Base-by-base conservation (phyloP, 2,797 vertebrate species). In the Aplochiton taeniatus region DNA sequence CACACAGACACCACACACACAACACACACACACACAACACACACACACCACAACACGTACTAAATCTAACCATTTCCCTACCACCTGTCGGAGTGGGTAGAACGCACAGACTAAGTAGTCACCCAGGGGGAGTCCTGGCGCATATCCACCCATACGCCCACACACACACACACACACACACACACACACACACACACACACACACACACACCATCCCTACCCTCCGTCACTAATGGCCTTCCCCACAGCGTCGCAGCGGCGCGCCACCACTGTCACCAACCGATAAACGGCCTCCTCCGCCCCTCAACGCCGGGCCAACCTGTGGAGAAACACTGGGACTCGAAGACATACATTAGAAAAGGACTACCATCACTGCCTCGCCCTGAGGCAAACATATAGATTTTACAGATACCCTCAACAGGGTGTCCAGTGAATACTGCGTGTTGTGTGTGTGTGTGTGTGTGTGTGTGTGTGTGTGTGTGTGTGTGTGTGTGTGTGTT, bases 41-140 rank as follows among this genome's bases (percentile, higher is more conserved):
- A 63, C 70, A 59, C 66, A 60, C 31, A 31, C 31, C n/a, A n/a
- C n/a, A n/a, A n/a, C n/a, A n/a, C n/a, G n/a, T n/a, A 31, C 31
- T 31, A 31, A 31, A 31, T 31, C 31, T 31, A 31, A 19, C 65
- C 59, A 80, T 66, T 68, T 68, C 75, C 75, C 57, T 16, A 70
- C 72, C 77, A 80, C 82, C 83, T 87, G 79, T 83, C 80, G 64
- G 67, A 80, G 65, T n/a, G 47, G 72, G 61, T 52, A 66, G 51
- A 31, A 31, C 6, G 31, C 31, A 31, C 31, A 31, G 31, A 31
- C 31, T 31, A 31, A 31, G 31, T 31, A 31, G 31, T 31, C 31
- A 31, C 31, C 3, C 31, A 31, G 6, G 31, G 6, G 31, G 31
- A 31, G 31, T 6, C 31, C 31, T 31, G 31, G 3, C 31, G 6